Conservation (phyloP, 1,140 invertebrate genomes). For the Wasmannia auropunctata region DNA sequence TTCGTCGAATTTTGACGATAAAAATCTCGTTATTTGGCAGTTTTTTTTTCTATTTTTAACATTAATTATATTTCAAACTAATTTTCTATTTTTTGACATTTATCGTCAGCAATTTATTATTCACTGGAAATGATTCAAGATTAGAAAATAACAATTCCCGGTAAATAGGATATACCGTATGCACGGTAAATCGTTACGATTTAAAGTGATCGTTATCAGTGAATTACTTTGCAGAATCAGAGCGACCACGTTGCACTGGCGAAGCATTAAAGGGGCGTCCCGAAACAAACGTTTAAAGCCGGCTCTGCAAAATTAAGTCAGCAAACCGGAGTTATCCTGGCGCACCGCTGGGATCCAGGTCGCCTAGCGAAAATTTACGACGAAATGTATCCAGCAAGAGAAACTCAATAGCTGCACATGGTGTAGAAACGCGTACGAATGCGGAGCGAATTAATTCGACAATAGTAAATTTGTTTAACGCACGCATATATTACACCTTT, state of each 20-base stretch:
- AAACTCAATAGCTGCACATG: background rate
- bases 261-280: slow-evolving; percentile 27
- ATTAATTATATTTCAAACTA: no score
- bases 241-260: background rate
- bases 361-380: slow-evolving; percentile 53
- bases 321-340: slow-evolving; percentile 56
- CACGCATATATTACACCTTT: slow-evolving; percentile 10
- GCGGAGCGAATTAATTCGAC: slow-evolving; percentile 39
- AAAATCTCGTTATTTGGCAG: no score
- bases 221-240: background rate
- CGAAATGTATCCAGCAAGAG: slow-evolving; percentile 10
- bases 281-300: slow-evolving; percentile 36
- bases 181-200: background rate
- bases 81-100: background rate
- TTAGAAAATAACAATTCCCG: background rate
- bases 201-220: slow-evolving; percentile 16
- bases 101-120: background rate
- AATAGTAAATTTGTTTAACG: slow-evolving; percentile 38
- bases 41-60: no score
- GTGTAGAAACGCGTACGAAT: slow-evolving; percentile 1
- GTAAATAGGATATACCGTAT: background rate
- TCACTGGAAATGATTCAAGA: background rate
- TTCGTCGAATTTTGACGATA: no score
- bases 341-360: slow-evolving; percentile 37
- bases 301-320: slow-evolving; percentile 37